Percentiles rank a stretch among this genome's conserved stretches.
These are phyloP conservation scores for Microplitis deprimator DNA, from an alignment of 2,888 invertebrate genomes.

Conservation along the genomic window DNA sequence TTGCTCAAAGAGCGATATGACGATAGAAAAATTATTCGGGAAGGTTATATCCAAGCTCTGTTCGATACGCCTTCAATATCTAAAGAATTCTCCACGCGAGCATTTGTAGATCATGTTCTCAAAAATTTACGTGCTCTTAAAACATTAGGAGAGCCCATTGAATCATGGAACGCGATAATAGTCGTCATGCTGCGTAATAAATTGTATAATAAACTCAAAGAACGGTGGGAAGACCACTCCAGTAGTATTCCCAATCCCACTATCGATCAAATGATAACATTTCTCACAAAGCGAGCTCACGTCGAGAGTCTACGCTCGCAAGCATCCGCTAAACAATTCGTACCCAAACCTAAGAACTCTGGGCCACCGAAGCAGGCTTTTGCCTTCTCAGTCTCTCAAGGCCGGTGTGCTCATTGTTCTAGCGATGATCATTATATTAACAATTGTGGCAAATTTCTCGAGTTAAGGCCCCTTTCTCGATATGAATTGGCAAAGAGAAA, in stretches of 20 bases:
- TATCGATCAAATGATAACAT: not conserved
- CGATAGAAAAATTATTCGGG: slow-evolving; percentile 11
- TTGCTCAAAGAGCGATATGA: slow-evolving; percentile 32
- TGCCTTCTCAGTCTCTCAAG: too few species aligned
- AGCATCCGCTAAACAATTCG: not conserved
- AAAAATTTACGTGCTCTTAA: slow-evolving; percentile 26
- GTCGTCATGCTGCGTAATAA: slow-evolving; percentile 30
- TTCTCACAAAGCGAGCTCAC: not conserved
- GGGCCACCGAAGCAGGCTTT: too few species aligned
- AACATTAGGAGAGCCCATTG: slow-evolving; percentile 23
- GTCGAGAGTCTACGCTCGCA: not conserved
- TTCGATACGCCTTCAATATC: slow-evolving; percentile 22
- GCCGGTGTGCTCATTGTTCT: too few species aligned
- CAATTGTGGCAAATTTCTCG: too few species aligned
- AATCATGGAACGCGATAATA: slow-evolving; percentile 26
- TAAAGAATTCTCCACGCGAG: slow-evolving; percentile 26
- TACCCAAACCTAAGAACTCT: not conserved
- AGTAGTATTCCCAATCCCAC: not conserved
- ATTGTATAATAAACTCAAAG: slow-evolving; percentile 31
- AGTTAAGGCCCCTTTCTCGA: too few species aligned
- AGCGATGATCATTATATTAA: too few species aligned
- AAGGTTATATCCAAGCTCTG: slow-evolving; percentile 35
- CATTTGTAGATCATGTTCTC: slow-evolving; percentile 20
- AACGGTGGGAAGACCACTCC: slow-evolving; percentile 21
- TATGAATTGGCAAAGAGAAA: too few species aligned